Evolutionary conservation across 2,113 vertebrate genomes (phyloP), one percentile per base, ranked within the genome.

Genomic region (Cryptotis parvus): DNA sequence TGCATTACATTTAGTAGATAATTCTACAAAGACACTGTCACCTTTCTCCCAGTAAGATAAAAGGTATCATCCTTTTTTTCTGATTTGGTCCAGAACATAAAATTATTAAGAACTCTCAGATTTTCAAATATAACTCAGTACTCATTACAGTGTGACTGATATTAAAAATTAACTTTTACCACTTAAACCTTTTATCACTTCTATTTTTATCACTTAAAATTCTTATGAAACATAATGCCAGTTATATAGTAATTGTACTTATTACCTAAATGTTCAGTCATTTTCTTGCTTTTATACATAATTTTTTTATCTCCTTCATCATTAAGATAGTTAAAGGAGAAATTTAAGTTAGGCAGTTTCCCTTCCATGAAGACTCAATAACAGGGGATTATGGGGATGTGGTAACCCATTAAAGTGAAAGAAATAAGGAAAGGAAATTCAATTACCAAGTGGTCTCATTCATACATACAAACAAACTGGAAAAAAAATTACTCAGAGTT

Each of bases 301-400:
- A 89, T 84, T 77, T 70, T n/a, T 33, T 16, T 33, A 83, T 33
- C 5, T 82, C 73, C 10, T 14, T 91, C 29, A 74, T 66, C 27
- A 79, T 93, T 79, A 95, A 26, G 90, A 93, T 72, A 20, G 9
- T 24, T 90, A 14, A 49, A 90, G 75, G 65, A 20, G 7, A 90
- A 88, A 83, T 73, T 76, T 85, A 76, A 90, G 74, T 52, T 31
- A 0, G 8, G 1, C 79, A 74, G 70, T 80, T 86, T 68, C 37
- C 24, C 45, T 49, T 49, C 14, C 2, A 10, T 9, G 45, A 49
- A 49, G 45, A 49, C 10, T 49, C 45, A 49, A 49, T 12, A 49
- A 49, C 14, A 49, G 45, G 14, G 45, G 9, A 9, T 49, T n/a
- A n/a, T n/a, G n/a, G 45, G 14, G 45, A 49, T 7, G 14, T 49